These are phyloP conservation scores for Hydropotes inermis DNA, from an alignment of 2,113 vertebrate genomes.

Conservation along the genomic window DNA sequence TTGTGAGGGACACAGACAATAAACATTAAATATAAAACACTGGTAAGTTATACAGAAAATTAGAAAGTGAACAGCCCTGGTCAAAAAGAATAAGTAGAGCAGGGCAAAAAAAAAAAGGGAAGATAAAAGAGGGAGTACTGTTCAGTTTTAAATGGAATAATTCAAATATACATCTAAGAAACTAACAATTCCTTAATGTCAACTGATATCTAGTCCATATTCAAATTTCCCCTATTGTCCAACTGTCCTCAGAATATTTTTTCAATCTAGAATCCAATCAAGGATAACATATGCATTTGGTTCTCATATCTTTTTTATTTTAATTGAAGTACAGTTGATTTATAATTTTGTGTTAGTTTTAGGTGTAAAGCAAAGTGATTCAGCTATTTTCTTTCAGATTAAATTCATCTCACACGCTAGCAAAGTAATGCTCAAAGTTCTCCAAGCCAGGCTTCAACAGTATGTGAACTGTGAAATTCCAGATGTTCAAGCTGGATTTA, in stretches of 20 bases:
- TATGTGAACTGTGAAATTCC: background rate
- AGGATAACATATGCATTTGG: background rate
- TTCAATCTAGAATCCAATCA: background rate
- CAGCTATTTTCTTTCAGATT: background rate
- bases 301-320: background rate
- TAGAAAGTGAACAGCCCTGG: background rate
- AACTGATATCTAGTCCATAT: background rate
- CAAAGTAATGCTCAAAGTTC: background rate
- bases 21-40: background rate
- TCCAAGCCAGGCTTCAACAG: background rate
- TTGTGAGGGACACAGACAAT: background rate
- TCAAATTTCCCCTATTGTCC: background rate
- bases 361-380: background rate
- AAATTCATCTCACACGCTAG: background rate
- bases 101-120: background rate
- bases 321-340: background rate
- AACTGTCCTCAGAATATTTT: background rate
- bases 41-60: background rate
- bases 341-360: background rate
- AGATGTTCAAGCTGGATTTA: background rate
- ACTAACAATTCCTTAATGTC: background rate
- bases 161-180: background rate
- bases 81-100: background rate
- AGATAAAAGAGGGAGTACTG: background rate
- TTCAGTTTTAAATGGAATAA: slow-evolving; percentile 18